Conservation (phyloP, 2,888 invertebrate genomes). For the Dermolepida albohirtum region DNA sequence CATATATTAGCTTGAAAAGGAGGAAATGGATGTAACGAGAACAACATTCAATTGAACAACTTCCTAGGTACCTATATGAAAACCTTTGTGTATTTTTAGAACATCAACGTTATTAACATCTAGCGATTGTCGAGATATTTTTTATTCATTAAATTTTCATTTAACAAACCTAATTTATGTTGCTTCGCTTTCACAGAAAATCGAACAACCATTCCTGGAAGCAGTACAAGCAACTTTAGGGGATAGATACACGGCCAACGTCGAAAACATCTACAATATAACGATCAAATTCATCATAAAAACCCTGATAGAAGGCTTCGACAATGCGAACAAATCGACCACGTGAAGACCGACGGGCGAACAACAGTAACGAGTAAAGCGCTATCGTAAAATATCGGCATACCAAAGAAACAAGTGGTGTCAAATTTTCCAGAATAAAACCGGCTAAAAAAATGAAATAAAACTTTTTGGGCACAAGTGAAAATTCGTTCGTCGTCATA, state of each 20-base stretch:
- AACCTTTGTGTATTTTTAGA: too few relatives aligned
- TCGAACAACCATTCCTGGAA: conserved; percentile 88
- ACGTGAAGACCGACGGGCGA: conserved; percentile 54
- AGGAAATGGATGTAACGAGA: too few relatives aligned
- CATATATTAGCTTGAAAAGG: too few relatives aligned
- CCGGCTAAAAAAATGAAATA: conserved; percentile 7
- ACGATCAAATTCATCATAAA: conserved; percentile 90
- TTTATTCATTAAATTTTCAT: conserved; percentile 16
- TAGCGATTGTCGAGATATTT: too few relatives aligned
- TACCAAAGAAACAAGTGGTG: not conserved
- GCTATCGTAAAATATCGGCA: conserved; percentile 12
- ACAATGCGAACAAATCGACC: conserved; percentile 66
- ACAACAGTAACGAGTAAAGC: not conserved
- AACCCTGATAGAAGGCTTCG: conserved; percentile 83
- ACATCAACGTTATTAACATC: too few relatives aligned
- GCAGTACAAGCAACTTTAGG: conserved; percentile 88
- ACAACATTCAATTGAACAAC: too few relatives aligned
- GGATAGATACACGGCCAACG: conserved; percentile 89
- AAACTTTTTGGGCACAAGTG: not conserved
- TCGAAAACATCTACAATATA: conserved; percentile 88
- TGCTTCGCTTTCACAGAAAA: conserved; percentile 75
- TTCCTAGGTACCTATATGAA: too few relatives aligned
- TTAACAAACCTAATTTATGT: conserved; percentile 1
- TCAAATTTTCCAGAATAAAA: conserved; percentile 5
- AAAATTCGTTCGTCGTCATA: too few relatives aligned